Base-by-base conservation (phyloP, 2,113 vertebrate species). In the Probosciger aterrimus region DNA sequence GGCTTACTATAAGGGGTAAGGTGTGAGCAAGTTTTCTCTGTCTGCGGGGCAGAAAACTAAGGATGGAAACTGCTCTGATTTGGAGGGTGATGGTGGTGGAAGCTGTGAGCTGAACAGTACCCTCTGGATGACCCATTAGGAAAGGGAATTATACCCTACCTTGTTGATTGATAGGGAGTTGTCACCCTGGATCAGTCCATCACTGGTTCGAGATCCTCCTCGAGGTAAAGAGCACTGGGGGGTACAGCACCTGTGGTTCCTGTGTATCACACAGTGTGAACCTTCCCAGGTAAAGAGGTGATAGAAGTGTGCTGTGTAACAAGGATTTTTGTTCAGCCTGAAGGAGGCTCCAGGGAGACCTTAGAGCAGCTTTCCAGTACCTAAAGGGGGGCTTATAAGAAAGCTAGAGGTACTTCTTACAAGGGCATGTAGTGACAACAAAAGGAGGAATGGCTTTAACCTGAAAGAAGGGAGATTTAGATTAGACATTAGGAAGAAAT, bases 201-300 rank as follows among this genome's bases (percentile, higher is more conserved):
- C 28, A 8, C 9, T 4, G 41, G 6, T 35, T 41, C 10, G 1
- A 19, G n/a, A 39, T 18, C 37, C 18, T 13, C 41, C 27, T 79
- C 6, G 5, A 23, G 43, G 5, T 9, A 28, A 55, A 37, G 43
- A 20, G 33, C 18, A 2, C 4, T 4, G 47, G 43, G 59, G 62
- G 24, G 49, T 6, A 2, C 17, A 6, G 46, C 12, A 14, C 25
- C 18, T 41, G 17, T 0, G 1, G 8, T 4, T 44, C 18, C 47
- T 41, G 23, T 9, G 0, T 31, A 6, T 1, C 10, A 7, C 10
- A 11, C 24, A 3, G 3, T 5, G 7, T 3, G 14, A 77, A 39
- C 49, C 53, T 87, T 77, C 81, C 31, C 41, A n/a, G 5, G 1
- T 10, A 8, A 14, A 50, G 67, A 44, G 37, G 28, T 1, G 2